Conservation (phyloP, 2,888 invertebrate genomes). For the Hydropsyche betteni region DNA sequence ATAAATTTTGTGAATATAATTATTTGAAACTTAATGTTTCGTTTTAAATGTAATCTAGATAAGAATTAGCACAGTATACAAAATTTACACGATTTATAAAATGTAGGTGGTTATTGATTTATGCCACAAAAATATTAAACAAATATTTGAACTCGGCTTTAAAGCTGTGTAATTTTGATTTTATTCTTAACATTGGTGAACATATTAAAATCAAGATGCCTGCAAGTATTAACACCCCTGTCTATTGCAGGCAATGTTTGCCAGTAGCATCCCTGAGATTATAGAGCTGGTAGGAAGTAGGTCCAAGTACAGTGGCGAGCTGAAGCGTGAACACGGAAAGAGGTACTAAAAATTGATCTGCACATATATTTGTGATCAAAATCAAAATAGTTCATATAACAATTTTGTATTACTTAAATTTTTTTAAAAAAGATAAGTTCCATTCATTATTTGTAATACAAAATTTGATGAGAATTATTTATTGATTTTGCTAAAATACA, state of each 20-base stretch:
- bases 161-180: neutral
- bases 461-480: constrained; percentile 14
- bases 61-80: constrained; percentile 1
- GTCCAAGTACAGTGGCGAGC: constrained; percentile 99
- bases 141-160: neutral
- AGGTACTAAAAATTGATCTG: constrained; percentile 76
- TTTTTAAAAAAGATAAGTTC: too few species aligned
- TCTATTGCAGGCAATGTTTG: constrained; percentile 98
- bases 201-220: constrained; percentile 43
- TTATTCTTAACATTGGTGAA: constrained; percentile 43
- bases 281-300: constrained; percentile 99
- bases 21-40: constrained; percentile 1
- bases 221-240: constrained; percentile 61
- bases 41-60: constrained; percentile 13
- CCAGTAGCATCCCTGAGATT: constrained; percentile 99
- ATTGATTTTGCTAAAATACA: constrained; percentile 19
- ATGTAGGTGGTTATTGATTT: constrained; percentile 13
- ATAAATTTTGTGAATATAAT: constrained; percentile 5
- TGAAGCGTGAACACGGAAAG: constrained; percentile 99
- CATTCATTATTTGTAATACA: neutral
- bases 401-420: neutral
- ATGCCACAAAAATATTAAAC: constrained; percentile 3
- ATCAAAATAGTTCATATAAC: neutral
- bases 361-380: constrained; percentile 40
- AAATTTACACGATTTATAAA: neutral